A percentile compares a stretch with the other conserved stretches of the same genome.
phyloP scores from a whole-genome alignment of 1,140 invertebrate species.

The Nylanderia fulva region DNA sequence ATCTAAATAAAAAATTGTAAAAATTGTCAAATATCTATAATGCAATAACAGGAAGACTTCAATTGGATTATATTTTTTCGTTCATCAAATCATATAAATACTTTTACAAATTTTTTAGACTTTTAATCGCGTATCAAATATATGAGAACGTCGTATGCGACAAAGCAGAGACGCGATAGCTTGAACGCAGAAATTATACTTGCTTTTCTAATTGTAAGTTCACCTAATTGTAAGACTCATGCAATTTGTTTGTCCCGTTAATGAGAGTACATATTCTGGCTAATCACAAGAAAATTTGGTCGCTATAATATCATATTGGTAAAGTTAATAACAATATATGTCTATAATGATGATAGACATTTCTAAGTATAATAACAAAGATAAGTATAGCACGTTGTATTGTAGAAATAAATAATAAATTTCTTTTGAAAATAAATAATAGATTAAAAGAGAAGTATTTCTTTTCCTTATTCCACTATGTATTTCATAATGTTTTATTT shows the following conservation, averaged over 20 bases:
- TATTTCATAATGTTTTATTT: background rate
- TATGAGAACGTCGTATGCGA: no score
- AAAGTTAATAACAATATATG: slow-evolving; percentile 23
- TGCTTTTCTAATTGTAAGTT: slow-evolving; percentile 40
- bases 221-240: slow-evolving; percentile 62
- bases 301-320: slow-evolving; percentile 44
- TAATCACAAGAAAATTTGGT: slow-evolving; percentile 18
- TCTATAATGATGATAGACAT: background rate
- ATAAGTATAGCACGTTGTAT: background rate
- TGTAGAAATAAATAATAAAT: background rate
- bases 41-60: background rate
- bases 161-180: slow-evolving; percentile 1
- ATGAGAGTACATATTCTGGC: slow-evolving; percentile 45
- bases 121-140: no score
- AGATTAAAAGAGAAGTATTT: background rate
- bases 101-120: background rate
- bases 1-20: background rate
- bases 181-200: background rate
- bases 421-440: background rate
- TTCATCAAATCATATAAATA: background rate
- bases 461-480: slow-evolving; percentile 5
- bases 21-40: background rate
- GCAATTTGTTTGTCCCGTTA: slow-evolving; percentile 63
- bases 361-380: background rate
- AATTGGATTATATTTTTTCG: background rate